These are phyloP conservation scores for Antechinus stuartii DNA, from an alignment of 2,113 vertebrate genomes.

Conservation along the genomic window DNA sequence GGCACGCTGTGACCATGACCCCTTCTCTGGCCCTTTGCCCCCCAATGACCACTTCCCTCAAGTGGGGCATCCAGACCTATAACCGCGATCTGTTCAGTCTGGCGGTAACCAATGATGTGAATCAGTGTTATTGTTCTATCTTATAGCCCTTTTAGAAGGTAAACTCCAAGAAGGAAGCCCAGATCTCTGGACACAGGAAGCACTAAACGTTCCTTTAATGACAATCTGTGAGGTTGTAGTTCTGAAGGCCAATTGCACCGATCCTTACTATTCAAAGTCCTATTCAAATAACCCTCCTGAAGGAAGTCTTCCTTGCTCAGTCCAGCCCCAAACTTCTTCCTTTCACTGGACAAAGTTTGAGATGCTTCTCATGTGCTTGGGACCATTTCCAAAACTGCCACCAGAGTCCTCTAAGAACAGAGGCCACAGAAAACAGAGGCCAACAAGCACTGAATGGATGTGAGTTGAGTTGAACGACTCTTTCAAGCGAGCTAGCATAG, in stretches of 20 bases:
- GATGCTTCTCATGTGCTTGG: neutral
- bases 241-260: neutral
- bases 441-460: too few species aligned
- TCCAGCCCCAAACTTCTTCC: neutral
- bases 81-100: neutral
- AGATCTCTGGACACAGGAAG: neutral
- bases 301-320: neutral
- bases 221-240: neutral
- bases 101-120: constrained; percentile 38
- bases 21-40: constrained; percentile 44
- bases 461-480: neutral
- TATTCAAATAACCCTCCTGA: neutral
- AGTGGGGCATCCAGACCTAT: neutral
- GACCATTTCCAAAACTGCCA: neutral
- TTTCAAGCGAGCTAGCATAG: neutral
- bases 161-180: neutral
- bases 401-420: neutral
- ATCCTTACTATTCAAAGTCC: neutral
- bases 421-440: neutral
- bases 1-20: constrained; percentile 65
- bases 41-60: neutral
- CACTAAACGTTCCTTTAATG: neutral
- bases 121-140: neutral
- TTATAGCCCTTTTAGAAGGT: neutral
- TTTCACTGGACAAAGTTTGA: neutral